Evolutionary conservation across 1,140 invertebrate species (phyloP).

Genomic region (Diorhabda sublineata): DNA sequence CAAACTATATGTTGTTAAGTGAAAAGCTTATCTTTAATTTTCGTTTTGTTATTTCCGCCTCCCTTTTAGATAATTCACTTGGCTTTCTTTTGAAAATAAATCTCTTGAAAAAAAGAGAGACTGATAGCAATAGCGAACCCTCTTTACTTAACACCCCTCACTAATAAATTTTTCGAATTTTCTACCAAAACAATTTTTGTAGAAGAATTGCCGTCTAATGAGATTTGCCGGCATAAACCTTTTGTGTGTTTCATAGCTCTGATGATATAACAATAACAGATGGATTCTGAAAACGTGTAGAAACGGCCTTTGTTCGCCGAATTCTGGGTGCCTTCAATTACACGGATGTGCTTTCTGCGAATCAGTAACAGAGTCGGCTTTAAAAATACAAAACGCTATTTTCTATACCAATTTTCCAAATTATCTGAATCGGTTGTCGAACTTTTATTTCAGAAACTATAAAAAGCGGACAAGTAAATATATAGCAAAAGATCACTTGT

Average conservation of each 20-base stretch:
- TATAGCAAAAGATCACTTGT: too few relatives aligned
- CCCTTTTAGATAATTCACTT: too few relatives aligned
- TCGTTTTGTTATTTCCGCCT: too few relatives aligned
- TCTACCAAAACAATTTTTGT: not conserved
- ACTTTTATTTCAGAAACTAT: too few relatives aligned
- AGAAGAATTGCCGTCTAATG: not conserved
- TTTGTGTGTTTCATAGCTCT: not conserved
- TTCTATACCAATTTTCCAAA: too few relatives aligned
- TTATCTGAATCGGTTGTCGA: too few relatives aligned
- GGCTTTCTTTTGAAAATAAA: not conserved
- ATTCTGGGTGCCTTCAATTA: not conserved
- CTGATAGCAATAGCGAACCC: not conserved
- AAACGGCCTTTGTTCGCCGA: not conserved
- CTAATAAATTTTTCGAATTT: not conserved
- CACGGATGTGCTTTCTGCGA: not conserved
- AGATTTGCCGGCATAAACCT: conserved; percentile 1
- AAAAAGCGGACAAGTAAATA: too few relatives aligned
- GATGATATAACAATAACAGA: conserved; percentile 2
- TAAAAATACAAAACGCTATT: too few relatives aligned
- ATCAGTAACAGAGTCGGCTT: too few relatives aligned
- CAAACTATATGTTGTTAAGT: too few relatives aligned
- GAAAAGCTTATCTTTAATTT: too few relatives aligned
- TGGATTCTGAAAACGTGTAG: conserved; percentile 1
- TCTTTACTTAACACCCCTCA: not conserved
- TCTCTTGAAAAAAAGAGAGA: not conserved